Evolutionary conservation across 37 sponge, comb jelly and placozoan species (phyloP).

Genomic region (Aphrocallistes beatrix): DNA sequence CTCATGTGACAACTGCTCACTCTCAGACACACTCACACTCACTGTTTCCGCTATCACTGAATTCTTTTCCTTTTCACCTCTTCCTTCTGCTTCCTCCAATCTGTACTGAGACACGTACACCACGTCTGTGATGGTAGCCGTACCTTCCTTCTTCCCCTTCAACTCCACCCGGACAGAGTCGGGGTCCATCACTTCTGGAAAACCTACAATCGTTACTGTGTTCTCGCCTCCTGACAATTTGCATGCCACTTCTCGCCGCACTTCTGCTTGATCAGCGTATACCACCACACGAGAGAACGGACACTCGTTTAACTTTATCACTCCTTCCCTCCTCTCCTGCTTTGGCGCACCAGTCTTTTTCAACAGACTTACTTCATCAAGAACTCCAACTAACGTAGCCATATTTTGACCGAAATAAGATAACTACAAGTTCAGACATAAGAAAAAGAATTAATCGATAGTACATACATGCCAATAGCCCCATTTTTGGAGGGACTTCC

Average conservation of each 20-base stretch:
- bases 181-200: not conserved
- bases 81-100: not conserved
- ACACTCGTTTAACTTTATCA: not conserved
- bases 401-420: too few relatives aligned
- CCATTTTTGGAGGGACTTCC: too few relatives aligned
- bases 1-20: not conserved
- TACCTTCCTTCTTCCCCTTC: not conserved
- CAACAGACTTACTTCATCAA: too few relatives aligned
- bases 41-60: too few relatives aligned
- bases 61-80: not conserved
- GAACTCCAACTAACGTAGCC: too few relatives aligned
- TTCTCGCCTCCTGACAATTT: not conserved
- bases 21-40: not conserved
- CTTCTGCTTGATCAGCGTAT: not conserved
- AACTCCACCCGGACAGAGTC: constrained; percentile 10
- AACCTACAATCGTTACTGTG: not conserved
- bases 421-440: too few relatives aligned
- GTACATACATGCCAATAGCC: too few relatives aligned
- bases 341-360: too few relatives aligned
- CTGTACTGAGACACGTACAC: constrained; percentile 2
- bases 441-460: too few relatives aligned
- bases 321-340: not conserved
- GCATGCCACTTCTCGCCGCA: not conserved
- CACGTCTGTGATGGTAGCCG: not conserved
- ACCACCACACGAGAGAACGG: constrained; percentile 11